Base-by-base conservation (phyloP, 2,113 vertebrate genomes). In the Rhinogobius similis region DNA sequence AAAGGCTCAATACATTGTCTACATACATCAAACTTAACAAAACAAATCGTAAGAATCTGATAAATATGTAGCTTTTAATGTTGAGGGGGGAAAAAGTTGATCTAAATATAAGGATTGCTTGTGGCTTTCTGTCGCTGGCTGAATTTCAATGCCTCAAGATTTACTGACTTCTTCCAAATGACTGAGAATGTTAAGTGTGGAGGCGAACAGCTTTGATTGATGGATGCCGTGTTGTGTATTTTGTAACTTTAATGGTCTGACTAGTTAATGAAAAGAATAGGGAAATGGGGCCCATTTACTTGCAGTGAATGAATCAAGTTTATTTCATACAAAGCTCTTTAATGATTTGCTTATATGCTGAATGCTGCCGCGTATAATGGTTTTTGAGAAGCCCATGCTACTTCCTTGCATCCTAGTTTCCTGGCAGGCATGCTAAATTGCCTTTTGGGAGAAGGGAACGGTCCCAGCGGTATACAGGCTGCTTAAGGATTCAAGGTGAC, bases 401-500 rank as follows among this genome's bases (percentile, higher is more conserved):
- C 81, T 68, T 66, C 75, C 58, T 61, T 32, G 68, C 68, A 81
- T 64, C 72, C 58, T 21, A 20, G 66, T 64, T 82, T 67, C 75
- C 83, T 75, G 79, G 81, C 81, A 77, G 63, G 72, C 69, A 79
- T 81, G 65, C 69, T 88, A 82, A 88, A 86, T 84, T 75, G 72
- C 62, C 67, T 73, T 75, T 83, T 70, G 75, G 80, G 68, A 77
- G 78, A 29, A 70, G 58, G 68, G 84, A 82, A 70, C 77, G 72
- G 75, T 84, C 73, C 65, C 79, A 21, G 32, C 44, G 65, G 72
- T 75, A 73, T 70, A 55, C 72, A 50, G 61, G 16, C 56, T 52
- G 46, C 67, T 62, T 46, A 82, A 84, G 53, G 20, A 82, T 73
- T 82, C 78, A 85, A 86, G 84, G 89, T 88, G 82, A 86, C 70